Evolutionary conservation across 2,888 invertebrate genomes (phyloP).

Genomic region (Tetrapedia diversipes): DNA sequence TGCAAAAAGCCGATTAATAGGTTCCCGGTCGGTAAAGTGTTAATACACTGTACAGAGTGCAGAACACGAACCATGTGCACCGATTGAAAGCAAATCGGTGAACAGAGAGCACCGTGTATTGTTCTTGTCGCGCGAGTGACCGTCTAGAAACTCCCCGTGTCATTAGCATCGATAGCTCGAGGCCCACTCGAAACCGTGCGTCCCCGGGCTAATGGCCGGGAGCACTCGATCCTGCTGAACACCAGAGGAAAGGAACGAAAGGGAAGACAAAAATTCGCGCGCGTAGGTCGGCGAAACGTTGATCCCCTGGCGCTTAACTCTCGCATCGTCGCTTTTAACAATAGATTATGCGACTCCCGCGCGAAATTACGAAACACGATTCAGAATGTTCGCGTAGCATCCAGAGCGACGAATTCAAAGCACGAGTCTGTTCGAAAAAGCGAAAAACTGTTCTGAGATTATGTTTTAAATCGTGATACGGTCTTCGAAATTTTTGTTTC

Average conservation of each 20-base stretch:
- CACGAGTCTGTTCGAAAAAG: too few species aligned
- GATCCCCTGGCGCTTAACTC: slow-evolving; percentile 19
- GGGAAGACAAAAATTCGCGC: neutral
- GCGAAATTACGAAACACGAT: neutral
- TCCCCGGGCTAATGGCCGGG: slow-evolving; percentile 4
- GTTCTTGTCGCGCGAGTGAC: slow-evolving; percentile 8
- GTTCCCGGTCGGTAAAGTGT: too few species aligned
- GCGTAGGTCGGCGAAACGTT: slow-evolving; percentile 20
- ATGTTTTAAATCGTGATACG: too few species aligned
- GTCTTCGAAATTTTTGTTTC: too few species aligned
- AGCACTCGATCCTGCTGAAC: slow-evolving; percentile 12
- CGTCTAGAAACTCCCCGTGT: slow-evolving; percentile 9
- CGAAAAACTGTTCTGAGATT: too few species aligned
- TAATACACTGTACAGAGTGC: too few species aligned
- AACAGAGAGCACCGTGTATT: neutral
- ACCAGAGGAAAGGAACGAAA: neutral
- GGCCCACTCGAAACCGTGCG: slow-evolving; percentile 22
- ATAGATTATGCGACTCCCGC: neutral
- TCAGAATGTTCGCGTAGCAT: neutral
- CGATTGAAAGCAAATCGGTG: neutral
- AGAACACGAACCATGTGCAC: neutral
- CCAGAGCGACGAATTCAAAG: neutral
- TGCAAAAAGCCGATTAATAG: too few species aligned
- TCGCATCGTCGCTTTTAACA: neutral
- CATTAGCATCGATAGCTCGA: slow-evolving; percentile 15